Conservation (phyloP, 2,797 vertebrate genomes). For the Cottoperca gobio region DNA sequence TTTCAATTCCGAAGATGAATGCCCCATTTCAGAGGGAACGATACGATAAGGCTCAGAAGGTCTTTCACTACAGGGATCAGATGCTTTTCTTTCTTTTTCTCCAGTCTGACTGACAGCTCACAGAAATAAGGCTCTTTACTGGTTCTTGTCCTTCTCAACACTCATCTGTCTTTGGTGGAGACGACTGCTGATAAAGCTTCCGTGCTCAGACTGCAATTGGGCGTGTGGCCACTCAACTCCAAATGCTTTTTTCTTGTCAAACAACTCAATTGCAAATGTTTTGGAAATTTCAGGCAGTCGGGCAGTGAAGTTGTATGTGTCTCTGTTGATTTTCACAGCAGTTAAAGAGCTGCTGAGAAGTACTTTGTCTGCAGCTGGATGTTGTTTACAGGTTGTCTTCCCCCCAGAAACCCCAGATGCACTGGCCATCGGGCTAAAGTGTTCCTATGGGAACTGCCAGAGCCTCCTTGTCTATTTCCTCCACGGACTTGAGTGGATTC, state of each 20-base stretch:
- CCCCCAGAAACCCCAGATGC: conserved; percentile 19
- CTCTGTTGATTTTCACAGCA: conserved; percentile 20
- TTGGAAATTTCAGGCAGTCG: neutral
- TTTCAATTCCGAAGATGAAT: conserved; percentile 89
- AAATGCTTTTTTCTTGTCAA: conserved; percentile 25
- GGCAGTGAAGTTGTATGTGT: neutral
- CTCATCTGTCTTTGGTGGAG: conserved; percentile 70
- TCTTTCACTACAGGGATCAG: conserved; percentile 66
- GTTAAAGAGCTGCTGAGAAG: conserved; percentile 32
- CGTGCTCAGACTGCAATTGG: conserved; percentile 18
- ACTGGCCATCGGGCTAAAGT: conserved; percentile 45
- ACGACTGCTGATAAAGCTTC: conserved; percentile 57
- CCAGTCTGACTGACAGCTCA: conserved; percentile 69
- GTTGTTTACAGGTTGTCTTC: conserved; percentile 61
- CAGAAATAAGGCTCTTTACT: conserved; percentile 62
- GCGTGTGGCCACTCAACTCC: neutral
- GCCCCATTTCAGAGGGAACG: conserved; percentile 76
- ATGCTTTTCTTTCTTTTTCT: conserved; percentile 68
- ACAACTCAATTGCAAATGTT: conserved; percentile 28
- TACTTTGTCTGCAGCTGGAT: conserved; percentile 40
- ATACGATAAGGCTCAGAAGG: conserved; percentile 78
- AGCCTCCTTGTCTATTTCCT: conserved; percentile 56
- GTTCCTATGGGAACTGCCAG: conserved; percentile 75
- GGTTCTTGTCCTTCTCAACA: conserved; percentile 36
- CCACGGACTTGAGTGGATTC: conserved; percentile 62